These are phyloP conservation scores for Promerops cafer DNA, from an alignment of 2,113 vertebrate species.

Conservation along the genomic window DNA sequence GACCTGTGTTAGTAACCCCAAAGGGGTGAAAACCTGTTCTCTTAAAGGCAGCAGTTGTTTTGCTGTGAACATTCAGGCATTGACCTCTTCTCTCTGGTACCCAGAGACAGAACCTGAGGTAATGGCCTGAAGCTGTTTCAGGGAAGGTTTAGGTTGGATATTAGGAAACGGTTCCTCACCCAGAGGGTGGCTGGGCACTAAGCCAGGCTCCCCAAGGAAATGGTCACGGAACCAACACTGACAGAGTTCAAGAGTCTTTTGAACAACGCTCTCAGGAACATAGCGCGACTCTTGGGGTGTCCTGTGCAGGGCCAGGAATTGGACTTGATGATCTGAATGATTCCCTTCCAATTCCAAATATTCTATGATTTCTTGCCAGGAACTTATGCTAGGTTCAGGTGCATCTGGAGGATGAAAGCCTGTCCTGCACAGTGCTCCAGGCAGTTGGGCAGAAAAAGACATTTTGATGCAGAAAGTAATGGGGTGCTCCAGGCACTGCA, in stretches of 20 bases:
- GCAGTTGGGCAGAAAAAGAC: neutral
- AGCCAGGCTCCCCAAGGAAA: neutral
- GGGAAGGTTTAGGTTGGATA: neutral
- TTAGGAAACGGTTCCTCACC: neutral
- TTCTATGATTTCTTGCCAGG: neutral
- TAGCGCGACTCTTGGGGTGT: rapidly evolving
- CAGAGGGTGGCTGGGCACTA: neutral
- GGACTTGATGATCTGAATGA: neutral
- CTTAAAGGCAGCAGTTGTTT: neutral
- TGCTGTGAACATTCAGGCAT: neutral
- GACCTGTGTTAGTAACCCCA: neutral
- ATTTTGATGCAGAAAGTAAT: neutral
- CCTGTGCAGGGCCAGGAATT: neutral
- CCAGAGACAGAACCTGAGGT: too few species aligned
- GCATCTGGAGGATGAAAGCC: neutral
- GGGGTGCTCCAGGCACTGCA: neutral
- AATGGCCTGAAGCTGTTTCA: neutral
- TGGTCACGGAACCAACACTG: neutral
- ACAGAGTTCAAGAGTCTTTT: neutral
- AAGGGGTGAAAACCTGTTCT: neutral
- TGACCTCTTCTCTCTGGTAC: neutral
- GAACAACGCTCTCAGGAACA: rapidly evolving
- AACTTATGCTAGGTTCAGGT: neutral
- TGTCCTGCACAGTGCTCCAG: neutral
- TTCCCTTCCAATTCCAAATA: neutral